These are phyloP conservation scores for Drepanosiphum platanoidis DNA, from an alignment of 2,888 invertebrate genomes.

Conservation along the genomic window DNA sequence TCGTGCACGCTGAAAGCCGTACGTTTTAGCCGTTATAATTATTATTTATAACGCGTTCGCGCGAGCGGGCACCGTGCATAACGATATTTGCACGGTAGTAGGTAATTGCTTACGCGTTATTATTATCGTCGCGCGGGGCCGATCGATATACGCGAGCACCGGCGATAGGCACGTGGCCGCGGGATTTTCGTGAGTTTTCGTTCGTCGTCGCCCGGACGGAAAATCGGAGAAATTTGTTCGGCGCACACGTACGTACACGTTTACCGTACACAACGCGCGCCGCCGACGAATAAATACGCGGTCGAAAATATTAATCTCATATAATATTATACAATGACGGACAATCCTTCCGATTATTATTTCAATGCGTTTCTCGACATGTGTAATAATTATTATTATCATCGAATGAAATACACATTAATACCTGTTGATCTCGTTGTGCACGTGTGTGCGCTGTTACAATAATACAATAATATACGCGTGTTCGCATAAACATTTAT, in stretches of 20 bases:
- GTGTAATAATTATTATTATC: not conserved
- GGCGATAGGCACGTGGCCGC: no score
- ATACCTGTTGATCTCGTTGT: not conserved
- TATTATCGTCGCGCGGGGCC: not conserved
- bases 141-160: no score
- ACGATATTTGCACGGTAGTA: not conserved
- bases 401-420: not conserved
- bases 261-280: not conserved
- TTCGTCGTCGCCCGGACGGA: no score
- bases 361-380: not conserved
- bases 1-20: not conserved
- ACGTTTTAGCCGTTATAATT: constrained; percentile 1
- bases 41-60: not conserved
- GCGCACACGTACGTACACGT: not conserved
- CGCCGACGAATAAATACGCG: not conserved
- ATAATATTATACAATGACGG: not conserved
- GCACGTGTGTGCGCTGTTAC: no score
- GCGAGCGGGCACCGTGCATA: not conserved
- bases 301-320: no score
- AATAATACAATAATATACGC: no score
- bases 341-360: not conserved
- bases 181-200: no score
- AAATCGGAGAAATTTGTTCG: not conserved
- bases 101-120: not conserved
- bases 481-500: no score